Conservation (phyloP, 2,113 vertebrate species). For the Malaclemys terrapin region DNA sequence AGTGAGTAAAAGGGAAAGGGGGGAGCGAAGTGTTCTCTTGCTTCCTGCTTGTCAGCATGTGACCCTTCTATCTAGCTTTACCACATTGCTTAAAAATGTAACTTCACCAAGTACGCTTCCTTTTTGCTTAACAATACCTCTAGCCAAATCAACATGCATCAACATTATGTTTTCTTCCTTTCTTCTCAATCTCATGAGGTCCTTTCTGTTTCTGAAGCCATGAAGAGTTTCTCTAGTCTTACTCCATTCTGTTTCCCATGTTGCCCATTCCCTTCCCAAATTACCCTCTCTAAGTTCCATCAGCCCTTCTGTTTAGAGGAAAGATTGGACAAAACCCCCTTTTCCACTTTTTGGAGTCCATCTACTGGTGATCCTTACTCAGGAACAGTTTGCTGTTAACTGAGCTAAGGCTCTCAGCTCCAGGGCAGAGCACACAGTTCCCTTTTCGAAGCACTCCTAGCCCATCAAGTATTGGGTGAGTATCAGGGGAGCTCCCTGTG, state of each 20-base stretch:
- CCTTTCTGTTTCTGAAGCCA: neutral
- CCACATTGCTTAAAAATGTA: neutral
- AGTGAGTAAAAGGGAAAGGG: neutral
- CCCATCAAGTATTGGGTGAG: neutral
- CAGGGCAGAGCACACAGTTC: neutral
- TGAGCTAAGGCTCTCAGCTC: neutral
- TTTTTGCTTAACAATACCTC: neutral
- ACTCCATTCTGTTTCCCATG: neutral
- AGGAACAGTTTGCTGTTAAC: neutral
- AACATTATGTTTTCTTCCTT: neutral
- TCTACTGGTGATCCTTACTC: neutral
- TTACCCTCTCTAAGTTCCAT: neutral
- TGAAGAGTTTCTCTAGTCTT: neutral
- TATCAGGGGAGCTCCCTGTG: neutral
- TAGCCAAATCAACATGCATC: neutral
- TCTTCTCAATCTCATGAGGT: neutral
- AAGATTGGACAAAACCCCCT: neutral
- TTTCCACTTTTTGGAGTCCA: neutral
- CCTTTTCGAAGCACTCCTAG: neutral
- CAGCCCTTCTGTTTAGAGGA: neutral
- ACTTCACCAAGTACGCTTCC: neutral
- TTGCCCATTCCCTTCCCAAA: neutral
- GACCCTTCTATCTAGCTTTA: neutral
- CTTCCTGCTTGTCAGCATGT: neutral
- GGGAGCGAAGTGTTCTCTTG: neutral